phyloP scores from a whole-genome alignment of 2,113 vertebrate genomes.

The Lethenteron camtschaticum region DNA sequence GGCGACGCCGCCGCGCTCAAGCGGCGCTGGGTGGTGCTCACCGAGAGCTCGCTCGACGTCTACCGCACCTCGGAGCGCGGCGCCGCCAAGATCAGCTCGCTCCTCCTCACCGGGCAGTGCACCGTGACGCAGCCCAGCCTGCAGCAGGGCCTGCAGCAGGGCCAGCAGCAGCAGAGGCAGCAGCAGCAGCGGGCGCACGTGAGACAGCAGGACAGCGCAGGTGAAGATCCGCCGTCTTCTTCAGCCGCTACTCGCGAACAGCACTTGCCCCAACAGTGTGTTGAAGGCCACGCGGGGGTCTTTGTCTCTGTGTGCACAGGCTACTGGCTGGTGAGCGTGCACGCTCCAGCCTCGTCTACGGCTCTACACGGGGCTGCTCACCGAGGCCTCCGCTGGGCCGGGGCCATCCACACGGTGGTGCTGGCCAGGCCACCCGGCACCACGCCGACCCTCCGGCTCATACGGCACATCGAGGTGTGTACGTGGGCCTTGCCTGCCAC shows the following conservation, averaged over 20 bases:
- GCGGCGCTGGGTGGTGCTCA: conserved; percentile 4
- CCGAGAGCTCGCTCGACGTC: neutral
- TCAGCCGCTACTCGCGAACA: too few relatives aligned
- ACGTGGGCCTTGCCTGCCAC: too few relatives aligned
- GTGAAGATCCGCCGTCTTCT: too few relatives aligned
- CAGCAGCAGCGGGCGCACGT: too few relatives aligned
- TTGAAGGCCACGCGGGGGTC: too few relatives aligned
- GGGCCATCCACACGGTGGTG: conserved; percentile 57
- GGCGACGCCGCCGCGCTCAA: neutral
- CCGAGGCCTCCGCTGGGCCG: conserved; percentile 68
- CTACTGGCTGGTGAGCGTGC: conserved; percentile 64
- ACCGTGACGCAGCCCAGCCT: neutral
- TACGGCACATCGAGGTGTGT: conserved; percentile 55
- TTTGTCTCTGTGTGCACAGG: conserved; percentile 22
- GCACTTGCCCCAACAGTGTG: neutral
- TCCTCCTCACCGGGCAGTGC: neutral
- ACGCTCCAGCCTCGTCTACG: conserved; percentile 57
- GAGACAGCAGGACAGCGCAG: too few relatives aligned
- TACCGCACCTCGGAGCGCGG: neutral
- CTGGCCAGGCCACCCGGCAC: conserved; percentile 66
- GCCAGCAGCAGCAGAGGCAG: too few relatives aligned
- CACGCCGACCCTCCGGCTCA: conserved; percentile 68
- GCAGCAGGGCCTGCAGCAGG: too few relatives aligned
- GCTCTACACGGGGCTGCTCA: conserved; percentile 54
- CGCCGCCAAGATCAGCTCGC: neutral